phyloP scores from a whole-genome alignment of 2,888 invertebrate genomes.

The Acheta domesticus region DNA sequence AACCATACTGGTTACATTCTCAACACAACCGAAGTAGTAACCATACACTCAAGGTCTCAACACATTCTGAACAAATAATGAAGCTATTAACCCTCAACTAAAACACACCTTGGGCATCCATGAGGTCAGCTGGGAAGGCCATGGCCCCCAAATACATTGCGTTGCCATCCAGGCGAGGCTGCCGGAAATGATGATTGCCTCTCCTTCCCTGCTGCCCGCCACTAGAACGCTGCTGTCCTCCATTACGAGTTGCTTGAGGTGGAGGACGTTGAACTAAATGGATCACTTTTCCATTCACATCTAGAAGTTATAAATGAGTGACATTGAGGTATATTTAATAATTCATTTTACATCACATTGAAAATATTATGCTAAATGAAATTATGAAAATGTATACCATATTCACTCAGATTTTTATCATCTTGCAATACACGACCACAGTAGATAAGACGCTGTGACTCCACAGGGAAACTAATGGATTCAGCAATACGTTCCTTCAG shows the following conservation, averaged over 20 bases:
- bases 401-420: slow-evolving; percentile 78
- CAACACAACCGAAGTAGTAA: not conserved
- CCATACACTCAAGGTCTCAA: not conserved
- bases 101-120: slow-evolving; percentile 40
- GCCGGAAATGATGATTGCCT: slow-evolving; percentile 38
- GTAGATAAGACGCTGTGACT: slow-evolving; percentile 86
- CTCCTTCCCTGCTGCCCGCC: slow-evolving; percentile 31
- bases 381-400: slow-evolving; percentile 64
- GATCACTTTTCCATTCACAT: slow-evolving; percentile 86
- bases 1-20: not conserved
- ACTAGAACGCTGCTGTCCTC: slow-evolving; percentile 39
- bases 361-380: too few species aligned
- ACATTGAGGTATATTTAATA: slow-evolving; percentile 30
- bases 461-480: slow-evolving; percentile 73
- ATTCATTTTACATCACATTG: not conserved
- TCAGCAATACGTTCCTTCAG: slow-evolving; percentile 77
- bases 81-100: not conserved
- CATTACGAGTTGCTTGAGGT: slow-evolving; percentile 52
- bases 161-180: slow-evolving; percentile 46
- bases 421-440: slow-evolving; percentile 91
- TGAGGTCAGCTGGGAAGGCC: slow-evolving; percentile 54
- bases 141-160: slow-evolving; percentile 59
- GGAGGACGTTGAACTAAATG: slow-evolving; percentile 88
- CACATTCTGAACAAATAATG: too few species aligned
- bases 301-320: slow-evolving; percentile 49